phyloP scores from a whole-genome alignment of 2,888 invertebrate genomes.

The Dryococelus australis region DNA sequence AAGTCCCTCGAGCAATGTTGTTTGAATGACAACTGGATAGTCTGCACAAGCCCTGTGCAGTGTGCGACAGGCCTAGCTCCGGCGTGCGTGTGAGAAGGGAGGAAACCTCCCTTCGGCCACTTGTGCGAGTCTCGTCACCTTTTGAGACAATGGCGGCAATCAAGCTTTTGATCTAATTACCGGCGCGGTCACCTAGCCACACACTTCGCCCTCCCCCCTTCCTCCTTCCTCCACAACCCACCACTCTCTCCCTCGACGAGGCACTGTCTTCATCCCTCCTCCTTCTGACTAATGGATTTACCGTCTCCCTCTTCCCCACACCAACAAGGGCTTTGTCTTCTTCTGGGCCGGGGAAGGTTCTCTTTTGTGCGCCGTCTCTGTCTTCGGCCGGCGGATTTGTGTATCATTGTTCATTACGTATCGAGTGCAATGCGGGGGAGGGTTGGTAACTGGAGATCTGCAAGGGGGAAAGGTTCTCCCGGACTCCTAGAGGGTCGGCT shows the following conservation, averaged over 20 bases:
- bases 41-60: background rate
- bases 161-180: conserved; percentile 38
- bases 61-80: background rate
- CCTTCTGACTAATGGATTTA: conserved; percentile 34
- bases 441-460: conserved; percentile 23
- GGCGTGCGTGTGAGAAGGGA: no score
- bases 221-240: background rate
- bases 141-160: conserved; percentile 39
- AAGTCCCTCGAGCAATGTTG: no score
- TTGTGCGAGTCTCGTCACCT: background rate
- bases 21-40: no score
- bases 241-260: no score
- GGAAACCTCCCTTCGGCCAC: no score
- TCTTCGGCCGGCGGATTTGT: conserved; percentile 38
- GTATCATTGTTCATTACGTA: conserved; percentile 41
- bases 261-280: no score
- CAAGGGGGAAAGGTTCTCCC: conserved; percentile 22
- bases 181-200: conserved; percentile 34
- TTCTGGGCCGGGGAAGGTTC: background rate
- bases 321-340: conserved; percentile 21
- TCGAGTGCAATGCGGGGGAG: conserved; percentile 30
- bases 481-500: no score
- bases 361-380: conserved; percentile 31
- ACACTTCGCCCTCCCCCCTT: conserved; percentile 8
- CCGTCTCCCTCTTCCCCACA: conserved; percentile 21